phyloP scores from a whole-genome alignment of 2,113 vertebrate species.

The Myocastor coypus region DNA sequence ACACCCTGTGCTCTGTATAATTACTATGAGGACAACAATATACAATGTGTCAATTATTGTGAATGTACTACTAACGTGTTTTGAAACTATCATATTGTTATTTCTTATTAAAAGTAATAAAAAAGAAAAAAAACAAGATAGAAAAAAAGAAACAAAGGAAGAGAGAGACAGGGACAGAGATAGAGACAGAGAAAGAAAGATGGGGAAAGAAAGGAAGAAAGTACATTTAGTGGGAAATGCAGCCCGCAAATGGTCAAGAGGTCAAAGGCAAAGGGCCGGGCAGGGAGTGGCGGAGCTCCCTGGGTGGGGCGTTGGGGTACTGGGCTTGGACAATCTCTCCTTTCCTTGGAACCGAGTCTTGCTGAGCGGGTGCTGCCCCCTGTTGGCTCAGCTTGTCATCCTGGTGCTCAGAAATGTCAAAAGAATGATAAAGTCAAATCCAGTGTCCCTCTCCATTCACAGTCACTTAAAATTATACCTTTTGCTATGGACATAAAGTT shows the following conservation, averaged over 20 bases:
- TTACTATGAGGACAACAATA: no score
- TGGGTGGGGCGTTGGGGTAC: no score
- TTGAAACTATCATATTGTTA: no score
- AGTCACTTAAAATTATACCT: not conserved
- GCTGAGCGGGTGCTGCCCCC: conserved; percentile 29
- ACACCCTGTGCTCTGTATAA: no score
- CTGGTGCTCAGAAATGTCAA: not conserved
- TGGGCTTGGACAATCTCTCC: no score
- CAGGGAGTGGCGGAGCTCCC: not conserved
- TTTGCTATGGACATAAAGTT: not conserved
- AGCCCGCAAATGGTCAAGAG: conserved; percentile 2
- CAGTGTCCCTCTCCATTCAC: not conserved
- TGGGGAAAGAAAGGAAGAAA: not conserved
- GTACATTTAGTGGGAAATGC: not conserved
- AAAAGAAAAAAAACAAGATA: no score
- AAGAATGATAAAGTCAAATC: not conserved
- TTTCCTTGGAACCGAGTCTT: not conserved
- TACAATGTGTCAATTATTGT: no score
- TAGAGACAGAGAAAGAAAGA: not conserved
- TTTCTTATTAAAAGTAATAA: no score
- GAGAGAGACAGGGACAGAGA: not conserved
- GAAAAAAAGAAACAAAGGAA: not conserved
- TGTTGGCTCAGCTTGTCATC: not conserved
- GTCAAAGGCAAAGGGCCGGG: not conserved
- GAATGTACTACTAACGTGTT: no score